A percentile compares a stretch with the other conserved stretches of the same genome.
These are phyloP conservation scores for Tapera naevia DNA, from an alignment of 2,797 vertebrate genomes.

Conservation along the genomic window DNA sequence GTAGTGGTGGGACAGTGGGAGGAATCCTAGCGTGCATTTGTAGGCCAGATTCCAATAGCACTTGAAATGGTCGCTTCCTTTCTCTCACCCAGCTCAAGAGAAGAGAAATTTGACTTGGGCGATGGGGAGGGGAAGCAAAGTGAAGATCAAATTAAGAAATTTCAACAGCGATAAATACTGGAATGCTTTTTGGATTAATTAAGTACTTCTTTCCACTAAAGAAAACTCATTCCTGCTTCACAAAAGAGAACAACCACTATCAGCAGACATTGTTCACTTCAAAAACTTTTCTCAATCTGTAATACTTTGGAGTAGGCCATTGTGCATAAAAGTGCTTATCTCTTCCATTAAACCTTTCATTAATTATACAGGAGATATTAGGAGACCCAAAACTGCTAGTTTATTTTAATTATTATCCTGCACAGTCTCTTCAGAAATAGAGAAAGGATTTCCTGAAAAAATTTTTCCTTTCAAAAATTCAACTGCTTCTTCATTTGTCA, in stretches of 20 bases:
- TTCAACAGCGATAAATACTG: background rate
- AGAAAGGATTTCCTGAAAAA: slow-evolving; percentile 62
- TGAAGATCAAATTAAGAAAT: background rate
- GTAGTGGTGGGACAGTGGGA: too few relatives aligned
- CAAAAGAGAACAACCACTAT: background rate
- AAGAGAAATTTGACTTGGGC: background rate
- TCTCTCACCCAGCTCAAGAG: background rate
- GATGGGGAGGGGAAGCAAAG: background rate
- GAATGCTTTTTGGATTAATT: background rate
- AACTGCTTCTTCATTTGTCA: slow-evolving; percentile 66
- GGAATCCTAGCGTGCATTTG: background rate
- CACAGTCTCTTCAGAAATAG: slow-evolving; percentile 11
- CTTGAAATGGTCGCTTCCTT: background rate
- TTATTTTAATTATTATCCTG: slow-evolving; percentile 54
- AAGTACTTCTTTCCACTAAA: background rate
- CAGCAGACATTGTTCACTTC: background rate
- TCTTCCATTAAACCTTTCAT: background rate
- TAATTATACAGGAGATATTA: background rate
- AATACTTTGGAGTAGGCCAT: background rate
- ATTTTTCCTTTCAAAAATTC: slow-evolving; percentile 77
- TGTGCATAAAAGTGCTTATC: background rate
- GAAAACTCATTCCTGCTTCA: background rate
- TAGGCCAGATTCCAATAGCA: background rate
- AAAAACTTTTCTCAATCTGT: background rate
- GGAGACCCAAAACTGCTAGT: background rate